These are phyloP conservation scores for Gonatopus flavifemur DNA, from an alignment of 1,140 invertebrate species.

Conservation along the genomic window DNA sequence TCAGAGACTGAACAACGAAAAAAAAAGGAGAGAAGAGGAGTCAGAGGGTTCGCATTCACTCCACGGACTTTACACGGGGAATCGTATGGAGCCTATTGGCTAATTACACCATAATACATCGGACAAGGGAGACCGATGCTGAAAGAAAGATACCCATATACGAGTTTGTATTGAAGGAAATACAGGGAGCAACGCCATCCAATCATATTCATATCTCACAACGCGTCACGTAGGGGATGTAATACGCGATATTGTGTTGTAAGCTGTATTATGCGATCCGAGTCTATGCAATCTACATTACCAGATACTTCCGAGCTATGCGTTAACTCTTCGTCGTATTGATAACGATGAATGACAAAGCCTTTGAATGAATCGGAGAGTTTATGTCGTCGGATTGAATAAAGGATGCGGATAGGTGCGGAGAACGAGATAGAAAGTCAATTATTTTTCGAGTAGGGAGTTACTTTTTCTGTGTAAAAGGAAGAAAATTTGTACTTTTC, in stretches of 20 bases:
- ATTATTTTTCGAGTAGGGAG: too few relatives aligned
- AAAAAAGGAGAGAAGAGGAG: too few relatives aligned
- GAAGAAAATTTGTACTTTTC: too few relatives aligned
- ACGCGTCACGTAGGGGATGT: constrained; percentile 8
- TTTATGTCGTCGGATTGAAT: too few relatives aligned
- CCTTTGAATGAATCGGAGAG: too few relatives aligned
- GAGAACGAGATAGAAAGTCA: too few relatives aligned
- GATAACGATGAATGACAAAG: too few relatives aligned
- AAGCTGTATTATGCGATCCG: constrained; percentile 29
- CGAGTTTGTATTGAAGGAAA: too few relatives aligned
- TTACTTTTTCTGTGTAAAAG: too few relatives aligned
- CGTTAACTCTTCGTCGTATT: too few relatives aligned
- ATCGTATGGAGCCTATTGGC: constrained; percentile 33
- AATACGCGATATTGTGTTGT: constrained; percentile 19
- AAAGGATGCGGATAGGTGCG: too few relatives aligned
- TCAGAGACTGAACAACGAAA: background rate
- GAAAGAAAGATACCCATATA: constrained; percentile 3
- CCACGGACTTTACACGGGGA: constrained; percentile 37
- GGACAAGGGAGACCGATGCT: constrained; percentile 9
- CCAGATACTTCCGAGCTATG: too few relatives aligned
- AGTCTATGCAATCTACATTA: constrained; percentile 25
- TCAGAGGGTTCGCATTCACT: constrained; percentile 24
- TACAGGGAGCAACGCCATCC: constrained; percentile 23
- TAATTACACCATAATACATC: constrained; percentile 43
- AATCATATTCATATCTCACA: constrained; percentile 28